Evolutionary conservation across 1,140 invertebrate genomes (phyloP).

Genomic region (Drosophila bocki): DNA sequence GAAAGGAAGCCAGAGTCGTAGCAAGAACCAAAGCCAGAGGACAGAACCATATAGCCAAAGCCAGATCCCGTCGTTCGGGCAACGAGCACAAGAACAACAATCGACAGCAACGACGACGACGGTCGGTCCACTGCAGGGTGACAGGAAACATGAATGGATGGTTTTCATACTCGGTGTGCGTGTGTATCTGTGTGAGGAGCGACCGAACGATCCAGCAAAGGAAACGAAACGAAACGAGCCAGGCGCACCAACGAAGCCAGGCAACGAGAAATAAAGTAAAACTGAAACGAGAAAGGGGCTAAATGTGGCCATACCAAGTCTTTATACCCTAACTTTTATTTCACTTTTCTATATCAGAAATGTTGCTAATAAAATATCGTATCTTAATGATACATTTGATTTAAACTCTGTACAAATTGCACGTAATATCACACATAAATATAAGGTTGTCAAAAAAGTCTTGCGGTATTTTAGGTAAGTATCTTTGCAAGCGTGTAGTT

Average conservation of each 20-base stretch:
- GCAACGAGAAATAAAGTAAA: constrained; percentile 60
- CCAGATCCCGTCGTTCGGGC: constrained; percentile 48
- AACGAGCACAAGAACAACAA: constrained; percentile 55
- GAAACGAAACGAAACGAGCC: constrained; percentile 38
- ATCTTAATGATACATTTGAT: not conserved
- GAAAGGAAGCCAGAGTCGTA: constrained; percentile 30
- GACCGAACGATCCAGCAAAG: constrained; percentile 37
- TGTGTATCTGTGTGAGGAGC: constrained; percentile 43
- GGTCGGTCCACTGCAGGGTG: constrained; percentile 69
- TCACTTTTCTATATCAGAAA: not conserved
- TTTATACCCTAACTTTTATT: not conserved
- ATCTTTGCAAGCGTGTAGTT: too few relatives aligned
- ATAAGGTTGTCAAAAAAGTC: too few relatives aligned
- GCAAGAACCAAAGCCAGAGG: constrained; percentile 27
- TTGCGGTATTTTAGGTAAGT: too few relatives aligned
- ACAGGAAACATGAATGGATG: constrained; percentile 83
- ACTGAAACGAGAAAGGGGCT: constrained; percentile 41
- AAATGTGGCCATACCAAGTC: not conserved
- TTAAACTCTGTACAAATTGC: not conserved
- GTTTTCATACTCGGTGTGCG: constrained; percentile 60
- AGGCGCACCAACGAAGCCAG: constrained; percentile 17
- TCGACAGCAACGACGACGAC: constrained; percentile 34
- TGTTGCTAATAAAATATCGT: not conserved
- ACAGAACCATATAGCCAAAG: constrained; percentile 26
- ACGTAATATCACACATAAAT: not conserved